Evolutionary conservation across 1,140 invertebrate species (phyloP).

Genomic region (Scaptomyza graminum): DNA sequence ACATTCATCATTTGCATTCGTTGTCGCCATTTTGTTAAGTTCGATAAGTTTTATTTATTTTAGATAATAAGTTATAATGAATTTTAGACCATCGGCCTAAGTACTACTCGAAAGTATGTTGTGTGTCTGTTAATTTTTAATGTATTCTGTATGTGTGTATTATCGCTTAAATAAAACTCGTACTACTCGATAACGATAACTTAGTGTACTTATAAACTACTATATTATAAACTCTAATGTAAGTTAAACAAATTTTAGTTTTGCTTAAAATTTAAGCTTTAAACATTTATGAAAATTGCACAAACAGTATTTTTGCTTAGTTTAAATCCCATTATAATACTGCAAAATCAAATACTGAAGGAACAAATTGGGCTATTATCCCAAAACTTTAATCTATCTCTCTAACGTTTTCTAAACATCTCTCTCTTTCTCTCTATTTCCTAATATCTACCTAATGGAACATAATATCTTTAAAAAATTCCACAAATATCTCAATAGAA

Average conservation of each 20-base stretch:
- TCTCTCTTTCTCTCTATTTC: constrained; percentile 8
- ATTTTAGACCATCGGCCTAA: constrained; percentile 32
- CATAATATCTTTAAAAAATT: constrained; percentile 22
- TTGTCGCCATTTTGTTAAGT: constrained; percentile 68
- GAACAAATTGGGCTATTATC: constrained; percentile 22
- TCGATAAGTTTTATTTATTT: constrained; percentile 75
- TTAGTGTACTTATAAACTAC: constrained; percentile 28
- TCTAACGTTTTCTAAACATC: constrained; percentile 16
- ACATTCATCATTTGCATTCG: constrained; percentile 40
- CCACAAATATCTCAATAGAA: constrained; percentile 48
- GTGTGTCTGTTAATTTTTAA: constrained; percentile 52
- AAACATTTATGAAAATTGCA: constrained; percentile 73
- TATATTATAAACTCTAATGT: constrained; percentile 28
- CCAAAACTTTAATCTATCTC: constrained; percentile 17
- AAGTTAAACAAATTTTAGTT: constrained; percentile 66
- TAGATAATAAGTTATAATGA: constrained; percentile 45
- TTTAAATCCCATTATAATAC: constrained; percentile 46
- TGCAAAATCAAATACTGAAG: constrained; percentile 31
- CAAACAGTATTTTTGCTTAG: constrained; percentile 82
- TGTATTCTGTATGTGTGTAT: constrained; percentile 63
- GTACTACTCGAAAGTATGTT: constrained; percentile 53
- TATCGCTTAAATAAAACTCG: constrained; percentile 43
- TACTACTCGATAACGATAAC: constrained; percentile 36
- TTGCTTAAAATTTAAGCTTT: constrained; percentile 74
- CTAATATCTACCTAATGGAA: constrained; percentile 6